phyloP scores from a whole-genome alignment of 2,113 vertebrate species.

The Copsychus sechellarum region DNA sequence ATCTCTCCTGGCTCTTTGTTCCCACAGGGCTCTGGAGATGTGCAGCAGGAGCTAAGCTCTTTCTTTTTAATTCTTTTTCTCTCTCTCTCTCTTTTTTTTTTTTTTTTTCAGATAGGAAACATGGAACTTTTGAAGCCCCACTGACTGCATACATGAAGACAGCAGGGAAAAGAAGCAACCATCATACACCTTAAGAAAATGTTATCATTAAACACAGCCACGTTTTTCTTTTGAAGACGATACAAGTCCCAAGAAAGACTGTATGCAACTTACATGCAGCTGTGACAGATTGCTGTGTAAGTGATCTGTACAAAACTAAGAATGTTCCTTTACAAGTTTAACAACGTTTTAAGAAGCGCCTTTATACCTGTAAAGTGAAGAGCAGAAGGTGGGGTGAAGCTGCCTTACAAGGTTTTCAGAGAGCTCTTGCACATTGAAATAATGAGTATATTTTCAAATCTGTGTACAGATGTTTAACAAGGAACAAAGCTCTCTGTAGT shows the following conservation, averaged over 20 bases:
- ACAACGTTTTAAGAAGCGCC: not conserved
- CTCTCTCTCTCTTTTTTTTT: fast-evolving
- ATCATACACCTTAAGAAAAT: not conserved
- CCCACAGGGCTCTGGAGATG: not conserved
- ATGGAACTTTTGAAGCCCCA: not conserved
- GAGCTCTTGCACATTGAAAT: not conserved
- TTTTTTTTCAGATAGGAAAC: not conserved
- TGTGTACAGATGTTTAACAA: not conserved
- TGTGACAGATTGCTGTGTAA: not conserved
- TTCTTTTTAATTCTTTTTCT: not conserved
- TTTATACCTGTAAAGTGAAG: not conserved
- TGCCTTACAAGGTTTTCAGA: not conserved
- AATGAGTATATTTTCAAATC: not conserved
- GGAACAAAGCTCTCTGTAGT: not conserved
- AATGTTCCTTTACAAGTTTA: not conserved
- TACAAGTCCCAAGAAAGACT: not conserved
- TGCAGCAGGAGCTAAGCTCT: not conserved
- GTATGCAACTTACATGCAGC: not conserved
- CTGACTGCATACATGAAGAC: not conserved
- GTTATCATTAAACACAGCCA: not conserved
- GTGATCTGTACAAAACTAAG: not conserved
- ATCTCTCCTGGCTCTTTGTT: slow-evolving; percentile 1
- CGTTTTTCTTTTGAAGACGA: not conserved
- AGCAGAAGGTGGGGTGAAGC: not conserved
- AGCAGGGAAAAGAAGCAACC: not conserved